Conservation (phyloP, 2,888 invertebrate genomes). For the Alcis repandata region DNA sequence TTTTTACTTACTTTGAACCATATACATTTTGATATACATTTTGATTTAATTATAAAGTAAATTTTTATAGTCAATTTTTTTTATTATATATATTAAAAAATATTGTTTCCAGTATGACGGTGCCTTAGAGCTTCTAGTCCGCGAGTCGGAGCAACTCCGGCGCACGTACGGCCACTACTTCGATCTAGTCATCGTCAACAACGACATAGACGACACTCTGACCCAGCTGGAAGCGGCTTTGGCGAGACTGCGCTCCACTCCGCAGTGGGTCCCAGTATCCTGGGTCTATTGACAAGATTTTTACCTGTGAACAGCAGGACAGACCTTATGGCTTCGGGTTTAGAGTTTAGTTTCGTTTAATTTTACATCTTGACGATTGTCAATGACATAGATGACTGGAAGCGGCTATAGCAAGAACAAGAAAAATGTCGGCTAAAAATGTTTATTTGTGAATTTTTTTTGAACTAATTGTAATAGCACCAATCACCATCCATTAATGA, state of each 20-base stretch:
- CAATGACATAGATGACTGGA: slow-evolving; percentile 5
- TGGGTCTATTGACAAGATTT: slow-evolving; percentile 96
- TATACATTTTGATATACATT: too few relatives aligned
- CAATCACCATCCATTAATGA: neutral
- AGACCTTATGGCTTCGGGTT: slow-evolving; percentile 46
- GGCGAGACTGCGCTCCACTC: slow-evolving; percentile 95
- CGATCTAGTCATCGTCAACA: slow-evolving; percentile 99
- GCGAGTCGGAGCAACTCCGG: slow-evolving; percentile 98
- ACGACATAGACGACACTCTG: slow-evolving; percentile 99
- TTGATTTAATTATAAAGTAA: too few relatives aligned
- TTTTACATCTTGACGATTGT: neutral
- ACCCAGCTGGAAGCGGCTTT: slow-evolving; percentile 96
- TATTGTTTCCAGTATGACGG: slow-evolving; percentile 95
- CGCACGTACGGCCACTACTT: slow-evolving; percentile 99
- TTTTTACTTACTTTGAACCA: too few relatives aligned
- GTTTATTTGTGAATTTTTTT: neutral
- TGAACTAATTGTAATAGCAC: neutral
- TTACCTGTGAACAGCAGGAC: slow-evolving; percentile 52
- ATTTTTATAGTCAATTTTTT: too few relatives aligned
- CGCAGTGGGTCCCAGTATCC: slow-evolving; percentile 99
- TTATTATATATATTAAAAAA: too few relatives aligned
- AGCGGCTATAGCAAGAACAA: neutral
- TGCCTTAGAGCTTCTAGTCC: slow-evolving; percentile 97
- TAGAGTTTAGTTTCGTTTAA: slow-evolving; percentile 30
- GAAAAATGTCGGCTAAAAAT: neutral